Percentiles rank a stretch among this genome's conserved stretches.
phyloP scores from a whole-genome alignment of 2,888 invertebrate genomes.

The Epinotia nisella region DNA sequence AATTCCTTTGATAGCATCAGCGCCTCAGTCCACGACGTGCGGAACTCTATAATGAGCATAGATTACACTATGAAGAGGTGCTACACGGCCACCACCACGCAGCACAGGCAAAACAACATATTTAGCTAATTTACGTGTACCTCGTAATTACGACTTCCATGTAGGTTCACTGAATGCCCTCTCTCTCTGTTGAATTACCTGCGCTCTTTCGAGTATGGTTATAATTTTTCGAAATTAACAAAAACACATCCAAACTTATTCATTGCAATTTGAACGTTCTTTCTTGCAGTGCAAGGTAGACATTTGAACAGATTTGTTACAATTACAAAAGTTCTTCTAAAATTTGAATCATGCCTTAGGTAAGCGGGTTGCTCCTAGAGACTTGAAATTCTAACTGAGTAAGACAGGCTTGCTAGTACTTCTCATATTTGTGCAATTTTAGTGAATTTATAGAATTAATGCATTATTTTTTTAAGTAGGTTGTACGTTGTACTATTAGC shows the following conservation, averaged over 20 bases:
- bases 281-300: neutral
- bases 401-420: slow-evolving; percentile 16
- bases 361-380: neutral
- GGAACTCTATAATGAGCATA: slow-evolving; percentile 73
- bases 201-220: neutral
- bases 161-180: neutral
- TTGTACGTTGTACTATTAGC: neutral
- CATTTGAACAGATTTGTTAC: neutral
- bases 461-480: neutral
- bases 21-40: slow-evolving; percentile 67
- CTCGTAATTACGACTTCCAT: neutral
- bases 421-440: slow-evolving; percentile 18
- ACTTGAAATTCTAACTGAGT: neutral
- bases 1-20: slow-evolving; percentile 69
- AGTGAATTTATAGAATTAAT: neutral
- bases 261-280: neutral
- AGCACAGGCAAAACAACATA: slow-evolving; percentile 65
- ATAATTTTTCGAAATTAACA: neutral
- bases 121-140: slow-evolving; percentile 51
- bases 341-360: too few relatives aligned
- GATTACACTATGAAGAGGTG: slow-evolving; percentile 75
- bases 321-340: neutral
- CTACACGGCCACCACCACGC: slow-evolving; percentile 58
- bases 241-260: neutral
- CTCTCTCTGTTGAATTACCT: neutral